Percentiles rank a stretch among this genome's conserved stretches.
Conservation (phyloP, 2,113 vertebrate species). For the Paralichthys olivaceus region DNA sequence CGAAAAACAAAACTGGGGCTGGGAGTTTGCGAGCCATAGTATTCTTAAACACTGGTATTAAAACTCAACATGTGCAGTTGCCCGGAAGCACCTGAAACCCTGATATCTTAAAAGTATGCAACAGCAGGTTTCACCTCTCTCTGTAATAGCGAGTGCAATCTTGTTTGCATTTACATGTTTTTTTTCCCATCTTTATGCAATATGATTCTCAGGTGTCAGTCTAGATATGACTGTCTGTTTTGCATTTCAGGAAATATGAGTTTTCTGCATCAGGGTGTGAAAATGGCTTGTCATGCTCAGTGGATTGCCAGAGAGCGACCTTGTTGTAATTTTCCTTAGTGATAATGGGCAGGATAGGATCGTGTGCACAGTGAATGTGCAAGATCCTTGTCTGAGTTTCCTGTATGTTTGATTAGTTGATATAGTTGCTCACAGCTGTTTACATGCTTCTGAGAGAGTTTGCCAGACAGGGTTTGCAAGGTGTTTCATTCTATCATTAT, state of each 20-base stretch:
- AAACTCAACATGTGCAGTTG: constrained; percentile 81
- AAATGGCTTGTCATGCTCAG: background rate
- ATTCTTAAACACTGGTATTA: background rate
- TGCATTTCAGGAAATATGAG: constrained; percentile 58
- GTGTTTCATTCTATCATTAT: background rate
- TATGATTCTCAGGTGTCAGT: constrained; percentile 19
- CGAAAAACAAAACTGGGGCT: constrained; percentile 18
- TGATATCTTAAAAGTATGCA: constrained; percentile 22
- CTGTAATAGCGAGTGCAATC: constrained; percentile 10
- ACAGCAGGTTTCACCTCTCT: constrained; percentile 41
- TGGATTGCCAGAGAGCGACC: background rate
- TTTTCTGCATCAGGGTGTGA: constrained; percentile 30
- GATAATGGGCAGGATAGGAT: background rate
- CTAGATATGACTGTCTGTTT: constrained; percentile 38
- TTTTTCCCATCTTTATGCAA: background rate
- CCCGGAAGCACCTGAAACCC: constrained; percentile 57
- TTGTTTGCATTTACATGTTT: constrained; percentile 21
- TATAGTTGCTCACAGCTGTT: background rate
- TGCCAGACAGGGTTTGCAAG: constrained; percentile 7
- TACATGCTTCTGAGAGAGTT: background rate
- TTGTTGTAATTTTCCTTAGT: background rate
- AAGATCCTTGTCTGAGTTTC: background rate
- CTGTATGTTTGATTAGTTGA: background rate
- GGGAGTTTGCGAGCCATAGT: constrained; percentile 1
- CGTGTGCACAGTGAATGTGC: background rate